phyloP scores from a whole-genome alignment of 2,797 vertebrate genomes.

The Danio aesculapii region DNA sequence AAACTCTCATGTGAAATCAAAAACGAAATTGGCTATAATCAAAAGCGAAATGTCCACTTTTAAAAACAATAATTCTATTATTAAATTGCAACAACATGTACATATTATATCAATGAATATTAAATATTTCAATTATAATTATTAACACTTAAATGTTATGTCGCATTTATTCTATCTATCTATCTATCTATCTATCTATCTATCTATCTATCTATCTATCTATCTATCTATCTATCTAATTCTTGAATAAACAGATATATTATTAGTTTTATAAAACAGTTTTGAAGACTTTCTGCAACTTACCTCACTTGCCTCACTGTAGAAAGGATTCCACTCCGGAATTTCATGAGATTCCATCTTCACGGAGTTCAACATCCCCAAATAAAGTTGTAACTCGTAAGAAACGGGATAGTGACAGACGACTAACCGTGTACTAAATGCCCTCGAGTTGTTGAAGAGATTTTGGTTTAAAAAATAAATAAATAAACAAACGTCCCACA shows the following conservation, averaged over 20 bases:
- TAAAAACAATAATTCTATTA: not conserved
- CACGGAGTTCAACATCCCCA: slow-evolving; percentile 87
- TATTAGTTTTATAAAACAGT: not conserved
- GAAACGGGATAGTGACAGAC: slow-evolving; percentile 14
- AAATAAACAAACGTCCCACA: not conserved
- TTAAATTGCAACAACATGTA: not conserved
- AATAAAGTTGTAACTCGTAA: slow-evolving; percentile 61
- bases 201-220: not conserved
- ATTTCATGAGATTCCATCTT: slow-evolving; percentile 89
- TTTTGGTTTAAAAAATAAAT: not conserved
- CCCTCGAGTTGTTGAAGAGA: not conserved
- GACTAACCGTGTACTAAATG: slow-evolving; percentile 20
- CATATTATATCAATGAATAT: not conserved
- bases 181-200: not conserved
- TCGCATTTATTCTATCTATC: not conserved
- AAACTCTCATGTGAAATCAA: not conserved
- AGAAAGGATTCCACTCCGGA: slow-evolving; percentile 86
- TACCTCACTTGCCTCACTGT: slow-evolving; percentile 86
- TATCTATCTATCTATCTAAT: slow-evolving; percentile 4
- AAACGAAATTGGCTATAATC: not conserved
- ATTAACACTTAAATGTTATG: not conserved
- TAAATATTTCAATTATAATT: too few species aligned
- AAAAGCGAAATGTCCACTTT: not conserved
- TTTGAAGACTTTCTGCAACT: slow-evolving; percentile 25
- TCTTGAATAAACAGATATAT: not conserved